A percentile compares a stretch with the other conserved stretches of the same genome.
These are phyloP conservation scores for Chlamydotis undulata DNA, from an alignment of 2,113 vertebrate species.

Conservation along the genomic window DNA sequence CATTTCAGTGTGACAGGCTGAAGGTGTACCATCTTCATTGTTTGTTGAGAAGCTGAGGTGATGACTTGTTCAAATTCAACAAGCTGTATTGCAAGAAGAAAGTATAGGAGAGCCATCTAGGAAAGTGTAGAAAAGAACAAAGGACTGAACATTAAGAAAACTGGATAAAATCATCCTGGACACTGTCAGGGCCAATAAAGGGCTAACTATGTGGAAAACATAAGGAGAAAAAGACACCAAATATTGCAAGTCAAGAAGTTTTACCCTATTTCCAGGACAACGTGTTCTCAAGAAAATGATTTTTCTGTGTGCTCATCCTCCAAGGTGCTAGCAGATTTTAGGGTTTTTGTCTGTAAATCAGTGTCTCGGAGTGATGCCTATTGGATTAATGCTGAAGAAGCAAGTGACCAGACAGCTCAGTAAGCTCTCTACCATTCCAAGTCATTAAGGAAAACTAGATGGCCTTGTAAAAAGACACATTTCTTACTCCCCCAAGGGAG, in stretches of 20 bases:
- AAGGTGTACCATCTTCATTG: neutral
- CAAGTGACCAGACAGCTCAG: neutral
- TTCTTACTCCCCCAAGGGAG: neutral
- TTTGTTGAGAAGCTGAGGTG: neutral
- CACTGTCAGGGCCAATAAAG: neutral
- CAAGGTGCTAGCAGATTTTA: neutral
- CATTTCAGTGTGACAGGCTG: neutral
- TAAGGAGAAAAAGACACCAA: neutral
- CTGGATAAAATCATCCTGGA: neutral
- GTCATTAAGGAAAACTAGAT: neutral
- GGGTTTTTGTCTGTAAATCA: neutral
- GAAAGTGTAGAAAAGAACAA: neutral
- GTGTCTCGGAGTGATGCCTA: neutral
- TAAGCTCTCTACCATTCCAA: neutral
- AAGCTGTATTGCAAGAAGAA: neutral
- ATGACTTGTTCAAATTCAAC: neutral
- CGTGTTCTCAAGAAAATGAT: neutral
- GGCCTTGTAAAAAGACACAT: neutral
- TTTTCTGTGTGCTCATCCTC: neutral
- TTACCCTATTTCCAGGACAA: neutral
- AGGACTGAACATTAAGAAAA: neutral
- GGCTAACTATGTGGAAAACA: neutral
- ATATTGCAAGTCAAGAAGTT: neutral
- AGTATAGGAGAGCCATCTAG: neutral
- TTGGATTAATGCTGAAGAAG: neutral